Conservation (phyloP, 2,113 vertebrate species). For the Poeciliopsis occidentalis region DNA sequence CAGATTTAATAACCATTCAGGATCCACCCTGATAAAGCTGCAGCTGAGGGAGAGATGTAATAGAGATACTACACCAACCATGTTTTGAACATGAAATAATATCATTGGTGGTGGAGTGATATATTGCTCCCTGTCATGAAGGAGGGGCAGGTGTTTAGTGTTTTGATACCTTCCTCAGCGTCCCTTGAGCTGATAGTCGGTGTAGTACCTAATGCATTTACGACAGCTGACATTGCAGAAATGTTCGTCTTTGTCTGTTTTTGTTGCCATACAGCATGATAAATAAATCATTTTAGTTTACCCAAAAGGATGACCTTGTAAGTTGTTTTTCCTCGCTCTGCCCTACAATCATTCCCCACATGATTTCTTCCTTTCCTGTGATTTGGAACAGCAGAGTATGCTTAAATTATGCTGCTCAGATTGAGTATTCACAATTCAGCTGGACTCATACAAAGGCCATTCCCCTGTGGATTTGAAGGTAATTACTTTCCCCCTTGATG, state of each 20-base stretch:
- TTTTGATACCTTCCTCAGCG: too few relatives aligned
- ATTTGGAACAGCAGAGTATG: constrained; percentile 17
- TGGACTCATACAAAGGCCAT: constrained; percentile 36
- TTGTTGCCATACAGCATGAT: too few relatives aligned
- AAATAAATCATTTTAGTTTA: too few relatives aligned
- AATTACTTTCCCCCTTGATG: too few relatives aligned
- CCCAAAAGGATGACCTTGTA: not conserved
- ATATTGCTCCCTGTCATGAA: too few relatives aligned
- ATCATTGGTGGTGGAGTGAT: too few relatives aligned
- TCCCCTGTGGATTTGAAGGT: constrained; percentile 54
- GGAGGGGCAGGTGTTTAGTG: too few relatives aligned
- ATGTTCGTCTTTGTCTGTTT: too few relatives aligned
- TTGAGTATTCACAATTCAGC: constrained; percentile 23
- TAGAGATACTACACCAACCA: constrained; percentile 1
- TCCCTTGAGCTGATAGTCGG: too few relatives aligned
- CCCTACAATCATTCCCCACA: constrained; percentile 8
- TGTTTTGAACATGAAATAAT: constrained; percentile 7
- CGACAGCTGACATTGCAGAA: too few relatives aligned
- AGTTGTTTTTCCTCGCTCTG: constrained; percentile 9
- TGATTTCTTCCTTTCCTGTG: constrained; percentile 17
- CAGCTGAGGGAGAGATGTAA: not conserved
- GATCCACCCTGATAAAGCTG: not conserved
- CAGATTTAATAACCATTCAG: not conserved
- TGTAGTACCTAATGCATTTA: too few relatives aligned
- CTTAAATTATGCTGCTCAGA: constrained; percentile 18